A percentile compares a stretch with the other conserved stretches of the same genome.
Evolutionary conservation across 2,888 invertebrate genomes (phyloP).

Genomic region (Ypsolopha sequella): DNA sequence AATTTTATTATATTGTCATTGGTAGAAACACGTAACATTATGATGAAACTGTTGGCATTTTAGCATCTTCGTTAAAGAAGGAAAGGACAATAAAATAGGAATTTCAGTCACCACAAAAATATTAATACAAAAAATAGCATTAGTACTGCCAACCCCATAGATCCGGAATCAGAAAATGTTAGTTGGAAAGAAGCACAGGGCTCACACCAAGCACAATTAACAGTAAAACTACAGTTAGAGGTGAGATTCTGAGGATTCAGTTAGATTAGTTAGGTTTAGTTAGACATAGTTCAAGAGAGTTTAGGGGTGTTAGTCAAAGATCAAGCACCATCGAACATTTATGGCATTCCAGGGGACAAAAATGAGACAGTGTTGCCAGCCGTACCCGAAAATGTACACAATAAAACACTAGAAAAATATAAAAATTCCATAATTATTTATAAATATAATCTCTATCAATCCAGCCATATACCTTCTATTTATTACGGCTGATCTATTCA

Average conservation of each 20-base stretch:
- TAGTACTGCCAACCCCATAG: slow-evolving; percentile 42
- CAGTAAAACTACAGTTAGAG: background rate
- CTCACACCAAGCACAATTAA: slow-evolving; percentile 2
- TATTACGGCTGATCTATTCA: no score
- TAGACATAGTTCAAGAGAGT: background rate
- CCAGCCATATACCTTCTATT: no score
- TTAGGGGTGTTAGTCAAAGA: background rate
- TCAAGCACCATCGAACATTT: background rate
- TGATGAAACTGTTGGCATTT: background rate
- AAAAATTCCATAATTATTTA: no score
- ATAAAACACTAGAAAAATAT: no score
- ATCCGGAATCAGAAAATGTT: slow-evolving; percentile 42
- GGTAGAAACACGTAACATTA: background rate
- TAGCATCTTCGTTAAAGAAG: no score
- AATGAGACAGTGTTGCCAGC: no score
- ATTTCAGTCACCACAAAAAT: background rate
- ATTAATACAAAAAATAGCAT: no score
- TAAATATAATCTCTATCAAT: no score
- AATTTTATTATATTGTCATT: no score
- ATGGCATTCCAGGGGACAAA: background rate
- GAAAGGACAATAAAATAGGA: no score
- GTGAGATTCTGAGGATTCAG: background rate
- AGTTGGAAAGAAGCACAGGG: slow-evolving; percentile 17
- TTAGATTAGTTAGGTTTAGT: background rate
- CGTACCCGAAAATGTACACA: no score